phyloP scores from a whole-genome alignment of 2,888 invertebrate species.

The Boloria selene region DNA sequence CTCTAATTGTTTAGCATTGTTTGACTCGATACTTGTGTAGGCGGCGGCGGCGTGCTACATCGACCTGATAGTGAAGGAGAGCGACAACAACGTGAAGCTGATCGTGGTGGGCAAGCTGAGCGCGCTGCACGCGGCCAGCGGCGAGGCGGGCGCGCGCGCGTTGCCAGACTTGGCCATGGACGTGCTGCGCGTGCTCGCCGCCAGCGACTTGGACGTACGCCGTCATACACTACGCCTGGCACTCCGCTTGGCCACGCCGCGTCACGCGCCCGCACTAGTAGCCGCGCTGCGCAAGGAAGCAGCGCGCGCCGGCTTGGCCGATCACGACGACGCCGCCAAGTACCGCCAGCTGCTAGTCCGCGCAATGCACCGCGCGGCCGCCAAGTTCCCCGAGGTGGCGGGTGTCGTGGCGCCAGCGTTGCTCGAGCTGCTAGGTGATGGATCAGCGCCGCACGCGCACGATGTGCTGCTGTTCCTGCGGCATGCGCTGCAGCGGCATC shows the following conservation, averaged over 20 bases:
- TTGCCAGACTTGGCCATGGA: slow-evolving; percentile 97
- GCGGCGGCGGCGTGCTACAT: slow-evolving; percentile 99
- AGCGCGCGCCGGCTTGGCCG: slow-evolving; percentile 92
- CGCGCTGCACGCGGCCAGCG: slow-evolving; percentile 92
- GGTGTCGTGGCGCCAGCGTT: slow-evolving; percentile 96
- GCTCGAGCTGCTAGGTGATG: slow-evolving; percentile 95
- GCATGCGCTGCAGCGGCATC: slow-evolving; percentile 86
- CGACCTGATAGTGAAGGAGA: slow-evolving; percentile 99
- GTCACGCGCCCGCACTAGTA: slow-evolving; percentile 98
- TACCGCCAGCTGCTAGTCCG: slow-evolving; percentile 97
- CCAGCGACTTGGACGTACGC: slow-evolving; percentile 97
- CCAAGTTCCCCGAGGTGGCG: slow-evolving; percentile 95
- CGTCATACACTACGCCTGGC: slow-evolving; percentile 92
- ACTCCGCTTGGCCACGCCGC: slow-evolving; percentile 93
- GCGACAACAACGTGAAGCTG: slow-evolving; percentile 99
- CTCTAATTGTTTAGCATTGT: too few relatives aligned
- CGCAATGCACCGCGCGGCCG: slow-evolving; percentile 94
- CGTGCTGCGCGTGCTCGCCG: slow-evolving; percentile 94
- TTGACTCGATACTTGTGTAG: slow-evolving; percentile 56
- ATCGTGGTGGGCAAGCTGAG: slow-evolving; percentile 97
- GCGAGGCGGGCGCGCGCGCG: slow-evolving; percentile 90
- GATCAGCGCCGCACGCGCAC: slow-evolving; percentile 93
- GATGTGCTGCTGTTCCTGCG: slow-evolving; percentile 97
- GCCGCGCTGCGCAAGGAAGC: slow-evolving; percentile 95
- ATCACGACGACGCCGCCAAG: slow-evolving; percentile 97